Evolutionary conservation across 2,888 invertebrate genomes (phyloP), one percentile per base, ranked within the genome.

Genomic region (Synergus japonicus): DNA sequence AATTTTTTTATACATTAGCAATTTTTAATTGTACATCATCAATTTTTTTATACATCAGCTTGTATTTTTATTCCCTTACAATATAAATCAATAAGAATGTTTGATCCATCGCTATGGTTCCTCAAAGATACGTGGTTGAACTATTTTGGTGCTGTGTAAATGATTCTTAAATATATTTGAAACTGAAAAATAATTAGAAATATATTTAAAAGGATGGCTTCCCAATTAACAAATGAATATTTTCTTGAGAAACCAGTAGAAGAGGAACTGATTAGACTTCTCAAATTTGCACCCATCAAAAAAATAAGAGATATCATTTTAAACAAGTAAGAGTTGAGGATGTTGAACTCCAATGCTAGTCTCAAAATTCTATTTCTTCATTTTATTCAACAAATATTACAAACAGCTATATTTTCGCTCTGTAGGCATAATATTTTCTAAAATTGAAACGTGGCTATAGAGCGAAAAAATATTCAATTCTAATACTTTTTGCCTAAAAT

Each of bases 271-370:
- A 83, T 87, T 15, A 79, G 83, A 66, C 79, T 87, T 15, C 69
- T 88, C 4, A 83, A 79, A 49, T 88, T 84, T 69, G 84, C 80
- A 0, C 79, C 60, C 0, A 15, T 80, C 1, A 81, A 80, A 18
- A 83, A 80, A 58, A 86, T 88, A 18, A 82, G 81, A 63, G 87
- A 85, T 0, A 84, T 86, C n/a, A 76, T 85, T 18, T 54, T 66
- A 7, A 82, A 60, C 29, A 83, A 83, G 87, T 88, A 83, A 64
- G 81, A 54, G 8, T n/a, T 54, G n/a, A n/a, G 37, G 37, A 0
- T 37, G 37, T 37, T 37, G 37, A 5, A 37, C 37, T 37, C 0
- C 5, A 37, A 5, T 37, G 0, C 5, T 37, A 37, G 37, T 37
- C 5, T 37, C 37, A 37, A 37, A 37, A 7, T 37, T 37, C 37